Percentiles rank a stretch among this genome's conserved stretches.
phyloP scores from a whole-genome alignment of 2,797 vertebrate genomes.

The Phylloscopus collybita region DNA sequence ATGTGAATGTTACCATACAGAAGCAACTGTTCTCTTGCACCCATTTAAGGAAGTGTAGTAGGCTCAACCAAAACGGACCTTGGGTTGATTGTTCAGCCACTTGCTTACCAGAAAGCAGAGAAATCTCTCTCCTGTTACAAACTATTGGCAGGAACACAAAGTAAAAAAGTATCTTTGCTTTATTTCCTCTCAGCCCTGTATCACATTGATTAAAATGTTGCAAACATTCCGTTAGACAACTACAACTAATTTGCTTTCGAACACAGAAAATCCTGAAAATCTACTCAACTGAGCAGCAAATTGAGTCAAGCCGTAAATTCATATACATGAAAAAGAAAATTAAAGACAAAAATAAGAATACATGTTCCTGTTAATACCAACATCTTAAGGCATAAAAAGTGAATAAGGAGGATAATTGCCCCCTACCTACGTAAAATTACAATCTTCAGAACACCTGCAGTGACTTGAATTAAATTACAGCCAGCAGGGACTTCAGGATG shows the following conservation, averaged over 20 bases:
- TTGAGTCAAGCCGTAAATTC: background rate
- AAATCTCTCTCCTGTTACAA: background rate
- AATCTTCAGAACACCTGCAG: background rate
- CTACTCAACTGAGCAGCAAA: background rate
- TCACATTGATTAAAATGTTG: background rate
- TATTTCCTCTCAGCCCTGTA: background rate
- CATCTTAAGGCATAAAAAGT: background rate
- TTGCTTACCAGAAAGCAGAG: background rate
- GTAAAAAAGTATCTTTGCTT: background rate
- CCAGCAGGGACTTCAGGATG: background rate
- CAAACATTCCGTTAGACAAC: background rate
- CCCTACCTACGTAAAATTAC: background rate
- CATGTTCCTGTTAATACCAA: background rate
- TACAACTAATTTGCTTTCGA: background rate
- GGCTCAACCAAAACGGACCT: background rate
- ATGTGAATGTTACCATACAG: background rate
- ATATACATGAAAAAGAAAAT: background rate
- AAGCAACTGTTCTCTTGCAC: background rate
- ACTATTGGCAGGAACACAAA: background rate
- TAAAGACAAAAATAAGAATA: background rate
- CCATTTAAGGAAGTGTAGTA: background rate
- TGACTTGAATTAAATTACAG: constrained; percentile 3
- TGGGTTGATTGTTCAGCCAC: background rate
- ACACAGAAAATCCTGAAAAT: background rate
- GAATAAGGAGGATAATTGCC: background rate